These are phyloP conservation scores for Xanthostigma xanthostigma DNA, from an alignment of 2,888 invertebrate species.

Conservation along the genomic window DNA sequence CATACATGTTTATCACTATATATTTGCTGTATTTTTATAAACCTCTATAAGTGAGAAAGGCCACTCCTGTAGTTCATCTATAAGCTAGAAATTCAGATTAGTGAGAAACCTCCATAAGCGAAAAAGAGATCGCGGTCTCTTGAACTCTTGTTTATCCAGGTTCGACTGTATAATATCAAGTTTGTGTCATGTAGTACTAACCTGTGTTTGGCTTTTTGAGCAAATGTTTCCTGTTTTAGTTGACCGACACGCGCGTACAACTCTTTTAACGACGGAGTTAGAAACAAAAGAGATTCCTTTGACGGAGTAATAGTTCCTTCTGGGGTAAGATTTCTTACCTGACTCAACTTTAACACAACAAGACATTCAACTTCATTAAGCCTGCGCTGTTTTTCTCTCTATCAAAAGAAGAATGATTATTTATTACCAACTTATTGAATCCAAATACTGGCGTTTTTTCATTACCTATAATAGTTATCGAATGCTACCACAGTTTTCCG, in stretches of 20 bases:
- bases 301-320: slow-evolving; percentile 26
- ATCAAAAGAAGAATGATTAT: slow-evolving; percentile 13
- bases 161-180: no score
- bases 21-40: no score
- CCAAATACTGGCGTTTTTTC: not conserved
- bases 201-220: slow-evolving; percentile 46
- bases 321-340: slow-evolving; percentile 41
- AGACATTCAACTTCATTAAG: slow-evolving; percentile 63
- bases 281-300: slow-evolving; percentile 44
- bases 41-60: no score
- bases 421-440: not conserved
- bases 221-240: slow-evolving; percentile 46
- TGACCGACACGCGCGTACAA: slow-evolving; percentile 47
- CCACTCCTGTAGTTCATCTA: no score
- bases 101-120: no score
- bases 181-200: slow-evolving; percentile 18
- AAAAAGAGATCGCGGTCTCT: no score
- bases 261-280: slow-evolving; percentile 37
- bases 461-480: no score
- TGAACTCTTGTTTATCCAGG: no score
- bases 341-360: slow-evolving; percentile 51
- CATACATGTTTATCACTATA: no score
- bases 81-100: no score
- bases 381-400: slow-evolving; percentile 59
- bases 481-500: no score